Base-by-base conservation (phyloP, 37 sponge, comb jelly and placozoan genomes). In the Hexactinellida sp. region DNA sequence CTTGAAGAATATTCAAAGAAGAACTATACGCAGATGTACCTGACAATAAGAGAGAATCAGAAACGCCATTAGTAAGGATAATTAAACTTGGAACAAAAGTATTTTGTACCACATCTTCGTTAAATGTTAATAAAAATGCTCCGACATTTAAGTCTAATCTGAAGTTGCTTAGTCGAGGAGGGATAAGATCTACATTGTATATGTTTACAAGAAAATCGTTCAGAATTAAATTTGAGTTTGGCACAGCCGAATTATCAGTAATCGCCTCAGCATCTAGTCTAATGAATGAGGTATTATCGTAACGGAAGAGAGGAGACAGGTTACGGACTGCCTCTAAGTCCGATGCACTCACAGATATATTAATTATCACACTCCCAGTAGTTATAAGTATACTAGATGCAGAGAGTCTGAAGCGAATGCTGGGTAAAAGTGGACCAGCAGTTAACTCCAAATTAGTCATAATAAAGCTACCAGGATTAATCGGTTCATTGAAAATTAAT, bases 271-370 rank as follows among this genome's bases (percentile, higher is more conserved):
- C 35, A 37, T 90, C 86, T 10, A 93, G 24, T n/a, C 88, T 25
- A 0, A 95, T 35, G 54, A 82, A 93, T 0, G 89, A 90, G 82
- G 90, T 86, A 28, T 71, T 38, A 23, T 84, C 38, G 23, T 38
- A 71, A 38, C 82, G 87, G 21, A 92, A 92, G 38, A 95, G 90
- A 54, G 92, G 93, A 25, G 90, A 93, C 34, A 63, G 13, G n/a
- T 84, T 54, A 32, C 93, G 52, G 24, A 95, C 91, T 1, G 54
- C 84, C 38, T 93, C 90, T 36, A 91, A 86, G 55, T 95, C 93
- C 38, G 23, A 30, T 28, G 38, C 38, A 19, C 54, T 87, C 25
- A 91, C 91, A 47, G 90, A 91, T 84, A 95, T 90, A 1, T 88
- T 91, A 82, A 95, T 87, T 21, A n/a, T 63, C 21, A 25, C 5